Percentiles rank a stretch among this genome's conserved stretches.
phyloP scores from a whole-genome alignment of 2,797 vertebrate species.

The Anas capensis region DNA sequence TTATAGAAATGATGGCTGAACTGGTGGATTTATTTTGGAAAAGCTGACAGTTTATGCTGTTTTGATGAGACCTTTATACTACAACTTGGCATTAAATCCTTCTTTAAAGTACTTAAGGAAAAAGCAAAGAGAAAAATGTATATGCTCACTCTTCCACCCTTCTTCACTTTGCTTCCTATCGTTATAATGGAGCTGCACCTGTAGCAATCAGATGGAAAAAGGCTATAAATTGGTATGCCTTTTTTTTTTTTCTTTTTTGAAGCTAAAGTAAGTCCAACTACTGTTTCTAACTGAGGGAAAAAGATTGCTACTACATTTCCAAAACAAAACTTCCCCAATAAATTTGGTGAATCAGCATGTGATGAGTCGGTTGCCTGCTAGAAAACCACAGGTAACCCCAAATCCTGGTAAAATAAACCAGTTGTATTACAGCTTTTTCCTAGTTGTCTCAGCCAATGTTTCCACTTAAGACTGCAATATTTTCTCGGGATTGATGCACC shows the following conservation, averaged over 20 bases:
- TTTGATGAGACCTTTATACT: not conserved
- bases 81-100: constrained; percentile 8
- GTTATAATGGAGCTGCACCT: not conserved
- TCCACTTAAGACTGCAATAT: not conserved
- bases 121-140: not conserved
- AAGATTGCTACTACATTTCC: not conserved
- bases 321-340: not conserved
- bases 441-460: not conserved
- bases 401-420: not conserved
- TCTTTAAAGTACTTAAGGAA: not conserved
- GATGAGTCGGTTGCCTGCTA: not conserved
- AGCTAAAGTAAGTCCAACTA: not conserved
- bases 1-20: constrained; percentile 17
- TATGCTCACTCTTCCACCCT: not conserved
- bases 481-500: not conserved
- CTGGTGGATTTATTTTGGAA: constrained; percentile 20
- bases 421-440: not conserved
- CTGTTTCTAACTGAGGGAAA: not conserved
- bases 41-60: not conserved
- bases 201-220: not conserved
- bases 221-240: not conserved
- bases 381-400: not conserved
- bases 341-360: not conserved
- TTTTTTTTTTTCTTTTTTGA: not conserved
- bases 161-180: not conserved